Base-by-base conservation (phyloP, 1,140 invertebrate species). In the Eumaeus atala region DNA sequence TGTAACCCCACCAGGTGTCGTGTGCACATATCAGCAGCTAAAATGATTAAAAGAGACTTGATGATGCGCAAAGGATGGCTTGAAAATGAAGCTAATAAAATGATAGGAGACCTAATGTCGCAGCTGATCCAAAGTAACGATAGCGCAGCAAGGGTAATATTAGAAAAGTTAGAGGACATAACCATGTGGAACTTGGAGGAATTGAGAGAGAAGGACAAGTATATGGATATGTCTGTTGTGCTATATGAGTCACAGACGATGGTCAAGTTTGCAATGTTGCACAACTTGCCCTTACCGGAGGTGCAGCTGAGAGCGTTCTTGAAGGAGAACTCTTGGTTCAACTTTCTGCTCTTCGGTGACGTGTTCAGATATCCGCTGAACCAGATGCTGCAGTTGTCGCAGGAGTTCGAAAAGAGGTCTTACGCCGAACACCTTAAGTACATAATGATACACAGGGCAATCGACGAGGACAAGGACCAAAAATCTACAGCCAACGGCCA, bases 341-440 rank as follows among this genome's bases (percentile, higher is more conserved):
- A 90, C 48, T 92, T 92, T 71, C 67, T 92, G 34, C 70, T 92
- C 28, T 91, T 91, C 50, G 88, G 88, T 9, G 89, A 92, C 56
- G 88, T 92, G 9, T 91, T 91, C 66, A 77, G 89, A 51, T 92
- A 92, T 77, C 90, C 92, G 1, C 52, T 87, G 11, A 65, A 87
- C 9, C 89, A 91, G 72, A 89, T 92, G 76, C 68, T 89, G 34
- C 80, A 85, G 48, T 56, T 90, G 34, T 79, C 88, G 1, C 81
- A 87, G 57, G 80, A 86, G 12, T 90, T 90, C 61, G 81, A 79
- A 40, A 89, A 84, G 58, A 78, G 74, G 37, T 83, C 78, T n/a
- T 81, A 90, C 56, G 71, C 84, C 1, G 89, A 90, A 58, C 90
- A 91, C 70, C 70, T 90, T 42, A 84, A 82, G 37, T 87, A 90